Evolutionary conservation across 37 sponge, comb jelly and placozoan species (phyloP).

Genomic region (Lycopodina hypogea): DNA sequence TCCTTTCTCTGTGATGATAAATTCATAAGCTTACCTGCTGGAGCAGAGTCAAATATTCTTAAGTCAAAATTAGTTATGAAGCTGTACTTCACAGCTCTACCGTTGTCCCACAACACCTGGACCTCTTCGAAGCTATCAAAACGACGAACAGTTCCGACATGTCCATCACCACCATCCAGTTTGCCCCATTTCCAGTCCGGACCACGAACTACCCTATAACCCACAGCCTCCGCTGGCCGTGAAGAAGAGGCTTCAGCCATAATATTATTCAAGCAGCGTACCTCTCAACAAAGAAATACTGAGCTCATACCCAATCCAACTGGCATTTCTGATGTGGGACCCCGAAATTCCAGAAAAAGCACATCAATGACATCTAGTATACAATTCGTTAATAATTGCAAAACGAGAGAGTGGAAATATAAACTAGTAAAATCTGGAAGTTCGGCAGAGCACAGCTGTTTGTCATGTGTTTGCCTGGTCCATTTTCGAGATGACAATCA

Average conservation of each 20-base stretch:
- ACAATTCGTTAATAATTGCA: no score
- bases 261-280: no score
- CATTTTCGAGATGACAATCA: neutral
- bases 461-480: neutral
- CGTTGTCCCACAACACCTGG: constrained; percentile 79
- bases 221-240: constrained; percentile 49
- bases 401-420: no score
- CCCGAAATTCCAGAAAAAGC: no score
- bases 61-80: constrained; percentile 64
- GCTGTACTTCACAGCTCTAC: constrained; percentile 77
- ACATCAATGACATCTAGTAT: no score
- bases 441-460: neutral
- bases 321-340: no score
- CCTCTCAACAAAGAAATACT: no score
- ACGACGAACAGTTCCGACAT: constrained; percentile 66
- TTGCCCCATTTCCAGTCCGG: constrained; percentile 90
- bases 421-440: no score
- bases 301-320: no score
- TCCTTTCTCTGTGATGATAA: no score
- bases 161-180: constrained; percentile 85
- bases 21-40: constrained; percentile 43
- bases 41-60: constrained; percentile 63
- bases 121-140: constrained; percentile 69
- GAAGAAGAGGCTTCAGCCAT: constrained; percentile 2
- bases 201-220: constrained; percentile 74